phyloP scores from a whole-genome alignment of 2,888 invertebrate species.

The Stomorhina lunata region DNA sequence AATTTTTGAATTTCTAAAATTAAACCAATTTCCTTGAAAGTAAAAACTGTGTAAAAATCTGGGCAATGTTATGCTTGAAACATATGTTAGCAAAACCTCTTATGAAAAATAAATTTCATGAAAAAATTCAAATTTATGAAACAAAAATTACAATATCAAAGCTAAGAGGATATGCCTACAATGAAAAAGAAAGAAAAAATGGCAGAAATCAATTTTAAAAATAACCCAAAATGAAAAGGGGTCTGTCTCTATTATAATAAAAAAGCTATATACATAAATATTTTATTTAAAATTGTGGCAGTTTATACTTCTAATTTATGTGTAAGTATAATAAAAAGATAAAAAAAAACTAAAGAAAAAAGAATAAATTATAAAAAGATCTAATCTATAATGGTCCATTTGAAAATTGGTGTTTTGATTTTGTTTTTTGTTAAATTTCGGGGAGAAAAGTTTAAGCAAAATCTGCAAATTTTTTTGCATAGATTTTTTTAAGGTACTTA shows the following conservation, averaged over 20 bases:
- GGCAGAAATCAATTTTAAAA: background rate
- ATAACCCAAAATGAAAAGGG: too few species aligned
- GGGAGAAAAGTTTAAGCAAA: background rate
- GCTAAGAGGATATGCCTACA: too few species aligned
- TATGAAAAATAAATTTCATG: too few species aligned
- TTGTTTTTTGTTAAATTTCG: background rate
- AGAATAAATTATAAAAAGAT: conserved; percentile 25
- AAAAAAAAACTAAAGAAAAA: background rate
- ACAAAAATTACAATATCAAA: too few species aligned
- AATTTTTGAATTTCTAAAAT: too few species aligned
- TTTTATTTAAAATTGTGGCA: conserved; percentile 34
- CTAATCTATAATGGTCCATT: conserved; percentile 51
- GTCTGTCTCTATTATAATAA: too few species aligned
- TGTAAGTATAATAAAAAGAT: background rate
- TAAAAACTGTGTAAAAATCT: too few species aligned
- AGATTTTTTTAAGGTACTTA: conserved; percentile 51
- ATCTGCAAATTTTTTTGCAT: background rate
- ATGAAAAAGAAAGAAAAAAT: background rate
- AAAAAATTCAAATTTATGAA: too few species aligned
- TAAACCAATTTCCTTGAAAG: too few species aligned
- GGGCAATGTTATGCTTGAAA: too few species aligned
- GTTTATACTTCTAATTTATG: conserved; percentile 30
- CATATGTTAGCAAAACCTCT: too few species aligned
- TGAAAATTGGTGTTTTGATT: conserved; percentile 52
- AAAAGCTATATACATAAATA: conserved; percentile 2